These are phyloP conservation scores for Stenurella melanura DNA, from an alignment of 2,888 invertebrate genomes.

Conservation along the genomic window DNA sequence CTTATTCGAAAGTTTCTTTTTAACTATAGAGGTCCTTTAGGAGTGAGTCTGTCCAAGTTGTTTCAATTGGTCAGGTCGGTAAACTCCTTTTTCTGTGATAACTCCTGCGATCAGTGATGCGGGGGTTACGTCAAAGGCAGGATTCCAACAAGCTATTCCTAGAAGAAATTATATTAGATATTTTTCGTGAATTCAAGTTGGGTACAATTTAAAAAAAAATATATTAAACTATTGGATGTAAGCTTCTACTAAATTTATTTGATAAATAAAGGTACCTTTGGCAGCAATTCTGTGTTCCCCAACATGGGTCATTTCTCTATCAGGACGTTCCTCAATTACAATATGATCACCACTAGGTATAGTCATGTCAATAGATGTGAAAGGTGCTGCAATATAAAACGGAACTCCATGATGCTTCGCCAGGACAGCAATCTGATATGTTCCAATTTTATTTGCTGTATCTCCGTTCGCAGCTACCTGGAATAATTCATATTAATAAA, in stretches of 20 bases:
- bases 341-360: conserved; percentile 89
- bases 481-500: conserved; percentile 31
- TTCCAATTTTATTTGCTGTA: conserved; percentile 99
- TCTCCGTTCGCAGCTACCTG: conserved; percentile 96
- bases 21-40: neutral
- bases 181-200: no score
- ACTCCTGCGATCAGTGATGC: conserved; percentile 93
- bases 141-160: conserved; percentile 98
- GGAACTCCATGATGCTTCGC: conserved; percentile 94
- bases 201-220: no score
- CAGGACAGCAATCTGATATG: conserved; percentile 94
- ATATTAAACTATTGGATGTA: no score
- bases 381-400: conserved; percentile 96
- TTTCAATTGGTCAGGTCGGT: conserved; percentile 77
- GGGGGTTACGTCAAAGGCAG: conserved; percentile 98
- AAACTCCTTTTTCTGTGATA: conserved; percentile 95
- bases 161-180: conserved; percentile 65
- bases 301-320: conserved; percentile 92
- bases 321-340: conserved; percentile 94
- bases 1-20: conserved; percentile 28
- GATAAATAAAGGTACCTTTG: conserved; percentile 76
- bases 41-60: conserved; percentile 49
- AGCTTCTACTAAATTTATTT: no score
- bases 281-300: conserved; percentile 92
- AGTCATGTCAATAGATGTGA: conserved; percentile 90